Percentiles rank a stretch among this genome's conserved stretches.
These are phyloP conservation scores for Dicentrarchus labrax DNA, from an alignment of 2,113 vertebrate genomes.

Conservation along the genomic window DNA sequence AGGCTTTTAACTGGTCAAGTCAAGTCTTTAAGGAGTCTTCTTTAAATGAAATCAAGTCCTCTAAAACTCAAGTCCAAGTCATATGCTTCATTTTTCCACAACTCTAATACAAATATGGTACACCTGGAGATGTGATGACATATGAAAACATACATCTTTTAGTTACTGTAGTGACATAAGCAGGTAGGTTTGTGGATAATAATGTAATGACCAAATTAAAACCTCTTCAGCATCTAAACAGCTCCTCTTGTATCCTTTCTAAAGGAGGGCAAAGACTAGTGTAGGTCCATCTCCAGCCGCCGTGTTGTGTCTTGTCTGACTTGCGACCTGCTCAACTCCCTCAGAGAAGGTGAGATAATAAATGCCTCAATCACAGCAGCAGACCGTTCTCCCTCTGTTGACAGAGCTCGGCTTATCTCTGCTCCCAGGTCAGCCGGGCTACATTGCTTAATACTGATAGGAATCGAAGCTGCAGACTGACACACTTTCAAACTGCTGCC, in stretches of 20 bases:
- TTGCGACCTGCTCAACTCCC: constrained; percentile 2
- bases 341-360: constrained; percentile 13
- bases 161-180: not conserved
- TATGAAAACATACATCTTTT: not conserved
- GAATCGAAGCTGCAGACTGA: constrained; percentile 22
- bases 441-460: constrained; percentile 18
- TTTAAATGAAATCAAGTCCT: too few relatives aligned
- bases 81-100: not conserved
- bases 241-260: not conserved
- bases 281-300: not conserved
- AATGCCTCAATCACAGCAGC: constrained; percentile 14
- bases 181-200: too few relatives aligned
- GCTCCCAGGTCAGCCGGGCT: constrained; percentile 32
- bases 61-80: not conserved
- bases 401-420: constrained; percentile 24
- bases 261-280: not conserved
- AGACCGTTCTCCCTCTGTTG: not conserved
- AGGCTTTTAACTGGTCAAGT: not conserved
- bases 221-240: not conserved
- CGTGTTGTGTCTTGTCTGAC: constrained; percentile 26
- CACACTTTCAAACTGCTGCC: constrained; percentile 37
- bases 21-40: not conserved
- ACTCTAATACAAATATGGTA: not conserved
- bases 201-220: not conserved
- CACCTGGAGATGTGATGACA: not conserved